phyloP scores from a whole-genome alignment of 1,140 invertebrate genomes.

The Drosophila pseudoananassae region DNA sequence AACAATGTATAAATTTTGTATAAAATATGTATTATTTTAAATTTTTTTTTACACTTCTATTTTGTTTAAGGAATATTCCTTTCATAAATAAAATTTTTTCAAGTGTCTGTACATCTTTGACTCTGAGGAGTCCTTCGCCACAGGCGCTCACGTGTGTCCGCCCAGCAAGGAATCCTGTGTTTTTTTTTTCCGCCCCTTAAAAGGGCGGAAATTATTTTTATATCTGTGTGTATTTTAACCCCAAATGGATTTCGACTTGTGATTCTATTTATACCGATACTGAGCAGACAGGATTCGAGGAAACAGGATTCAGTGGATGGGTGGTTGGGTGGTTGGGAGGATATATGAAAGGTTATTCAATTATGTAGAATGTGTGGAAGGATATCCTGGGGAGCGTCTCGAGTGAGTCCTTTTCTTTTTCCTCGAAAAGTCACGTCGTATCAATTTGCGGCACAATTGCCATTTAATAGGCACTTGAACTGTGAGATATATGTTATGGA shows the following conservation, averaged over 20 bases:
- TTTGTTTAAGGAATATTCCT: too few species aligned
- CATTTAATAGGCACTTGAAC: constrained; percentile 80
- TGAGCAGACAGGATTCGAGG: constrained; percentile 3
- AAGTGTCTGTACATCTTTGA: not conserved
- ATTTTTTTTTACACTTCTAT: too few species aligned
- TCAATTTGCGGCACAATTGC: constrained; percentile 82
- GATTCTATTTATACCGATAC: constrained; percentile 65
- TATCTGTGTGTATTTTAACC: constrained; percentile 68
- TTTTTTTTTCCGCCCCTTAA: constrained; percentile 13
- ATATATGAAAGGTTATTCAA: constrained; percentile 62
- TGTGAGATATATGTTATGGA: constrained; percentile 30
- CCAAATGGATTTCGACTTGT: constrained; percentile 62
- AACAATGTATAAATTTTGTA: too few species aligned
- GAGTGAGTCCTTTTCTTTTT: constrained; percentile 70
- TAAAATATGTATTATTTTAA: too few species aligned
- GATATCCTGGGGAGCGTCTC: constrained; percentile 61
- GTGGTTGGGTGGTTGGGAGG: not conserved
- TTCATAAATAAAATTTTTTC: not conserved
- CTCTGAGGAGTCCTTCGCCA: constrained; percentile 24
- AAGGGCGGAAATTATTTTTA: constrained; percentile 71
- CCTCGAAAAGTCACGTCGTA: constrained; percentile 78
- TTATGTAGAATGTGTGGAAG: constrained; percentile 48
- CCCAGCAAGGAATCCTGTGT: constrained; percentile 51
- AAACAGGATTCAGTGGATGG: not conserved
- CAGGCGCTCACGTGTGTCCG: constrained; percentile 63